Evolutionary conservation across 2,888 invertebrate species (phyloP), one percentile per base, ranked within the genome.

Genomic region (Cephus sareptanus): DNA sequence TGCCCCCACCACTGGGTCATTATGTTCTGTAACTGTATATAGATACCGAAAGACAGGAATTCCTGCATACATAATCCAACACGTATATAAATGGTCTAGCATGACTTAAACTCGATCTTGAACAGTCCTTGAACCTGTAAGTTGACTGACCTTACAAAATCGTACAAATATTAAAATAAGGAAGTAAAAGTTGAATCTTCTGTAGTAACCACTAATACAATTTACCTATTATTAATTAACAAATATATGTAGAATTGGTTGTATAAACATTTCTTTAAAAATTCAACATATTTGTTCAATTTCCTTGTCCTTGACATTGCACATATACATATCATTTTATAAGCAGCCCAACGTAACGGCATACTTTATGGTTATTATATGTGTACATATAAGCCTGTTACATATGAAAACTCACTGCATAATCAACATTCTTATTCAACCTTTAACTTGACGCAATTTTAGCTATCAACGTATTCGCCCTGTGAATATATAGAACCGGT

Each of bases 41-140:
- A 68, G 15, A 80, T 80, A 82, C 76, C 85, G 82, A 83, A 83
- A 84, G 85, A 86, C 83, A 87, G 86, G 84, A 89, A 90, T 90
- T 90, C 90, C 87, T 90, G 89, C 89, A 90, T 90, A 87, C 84
- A 85, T 90, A 89, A 90, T 89, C 83, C 79, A 71, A 78, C 78
- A 75, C 75, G 73, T 78, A 78, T 78, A 81, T 80, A 83, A 82
- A 78, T 83, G 77, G 83, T 85, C 82, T 82, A 84, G 79, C 80
- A 83, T 84, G 82, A 82, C 80, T 71, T 84, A 82, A 87, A 85
- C 85, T 88, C 87, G 84, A 86, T 86, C 83, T 82, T 83, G 83
- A 23, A 56, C 23, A 56, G 56, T 56, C 33, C 71, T 71, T 71
- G 71, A 71, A 30, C 34, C 31, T 34, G 71, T 34, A 34, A 71